Evolutionary conservation across 2,888 invertebrate species (phyloP).

Genomic region (Drosophila picticornis): DNA sequence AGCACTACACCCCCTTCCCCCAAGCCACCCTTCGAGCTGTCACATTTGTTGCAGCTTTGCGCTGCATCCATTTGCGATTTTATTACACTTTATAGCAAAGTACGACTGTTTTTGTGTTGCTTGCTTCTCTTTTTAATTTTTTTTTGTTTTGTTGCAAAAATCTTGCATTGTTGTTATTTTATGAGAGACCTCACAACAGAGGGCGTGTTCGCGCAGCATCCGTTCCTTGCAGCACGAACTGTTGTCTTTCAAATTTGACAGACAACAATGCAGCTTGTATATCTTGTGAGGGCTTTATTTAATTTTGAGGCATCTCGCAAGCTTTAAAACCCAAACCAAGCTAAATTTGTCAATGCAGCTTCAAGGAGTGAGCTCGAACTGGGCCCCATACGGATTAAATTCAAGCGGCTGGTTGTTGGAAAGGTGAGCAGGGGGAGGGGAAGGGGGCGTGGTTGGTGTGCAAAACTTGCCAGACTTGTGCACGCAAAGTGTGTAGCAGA

Average conservation of each 20-base stretch:
- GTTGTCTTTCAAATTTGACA: slow-evolving; percentile 42
- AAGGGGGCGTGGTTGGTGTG: not conserved
- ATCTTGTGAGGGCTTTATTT: slow-evolving; percentile 42
- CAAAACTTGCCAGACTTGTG: slow-evolving; percentile 62
- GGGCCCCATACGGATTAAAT: slow-evolving; percentile 6
- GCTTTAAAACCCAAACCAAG: slow-evolving; percentile 30
- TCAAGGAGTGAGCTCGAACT: slow-evolving; percentile 8
- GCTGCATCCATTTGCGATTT: slow-evolving; percentile 75
- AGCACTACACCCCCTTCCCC: not conserved
- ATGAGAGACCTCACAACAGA: slow-evolving; percentile 22
- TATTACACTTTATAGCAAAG: slow-evolving; percentile 66
- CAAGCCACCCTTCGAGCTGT: not conserved
- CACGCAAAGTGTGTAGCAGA: slow-evolving; percentile 43
- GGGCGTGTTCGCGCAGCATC: slow-evolving; percentile 35
- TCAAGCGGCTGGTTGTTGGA: slow-evolving; percentile 1
- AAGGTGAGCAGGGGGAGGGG: too few species aligned
- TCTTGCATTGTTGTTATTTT: slow-evolving; percentile 64
- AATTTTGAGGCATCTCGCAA: slow-evolving; percentile 19
- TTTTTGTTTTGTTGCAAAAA: slow-evolving; percentile 33
- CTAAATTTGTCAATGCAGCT: slow-evolving; percentile 18
- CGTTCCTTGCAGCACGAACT: slow-evolving; percentile 2
- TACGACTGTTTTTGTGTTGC: slow-evolving; percentile 3
- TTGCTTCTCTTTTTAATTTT: not conserved
- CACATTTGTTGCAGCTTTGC: slow-evolving; percentile 60
- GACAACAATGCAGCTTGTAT: slow-evolving; percentile 50